Percentiles rank a stretch among this genome's conserved stretches.
phyloP scores from a whole-genome alignment of 2,113 vertebrate species.

The Kryptolebias marmoratus region DNA sequence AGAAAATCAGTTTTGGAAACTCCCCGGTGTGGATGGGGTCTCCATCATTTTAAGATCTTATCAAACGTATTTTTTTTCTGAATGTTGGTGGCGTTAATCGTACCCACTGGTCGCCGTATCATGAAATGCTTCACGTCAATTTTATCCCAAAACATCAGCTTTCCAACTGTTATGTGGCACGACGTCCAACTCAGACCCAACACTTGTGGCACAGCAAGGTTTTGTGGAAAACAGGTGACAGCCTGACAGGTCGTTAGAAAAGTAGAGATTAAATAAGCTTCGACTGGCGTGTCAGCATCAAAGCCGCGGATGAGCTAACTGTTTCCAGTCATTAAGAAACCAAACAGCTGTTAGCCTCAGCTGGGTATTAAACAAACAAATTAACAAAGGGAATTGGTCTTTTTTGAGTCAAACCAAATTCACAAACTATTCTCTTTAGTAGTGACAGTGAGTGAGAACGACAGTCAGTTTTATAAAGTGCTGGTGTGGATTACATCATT shows the following conservation, averaged over 20 bases:
- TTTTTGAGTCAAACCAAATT: neutral
- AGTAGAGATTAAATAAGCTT: neutral
- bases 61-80: neutral
- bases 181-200: too few species aligned
- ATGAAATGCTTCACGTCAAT: too few species aligned
- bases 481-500: constrained; percentile 32
- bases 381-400: neutral
- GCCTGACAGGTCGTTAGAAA: too few species aligned
- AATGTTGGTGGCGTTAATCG: neutral
- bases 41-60: too few species aligned
- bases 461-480: constrained; percentile 32
- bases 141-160: too few species aligned
- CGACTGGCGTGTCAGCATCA: neutral
- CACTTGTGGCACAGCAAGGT: too few species aligned
- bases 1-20: too few species aligned
- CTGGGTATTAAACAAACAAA: neutral
- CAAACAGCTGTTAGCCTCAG: neutral
- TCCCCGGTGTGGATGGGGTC: too few species aligned
- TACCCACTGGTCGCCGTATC: too few species aligned
- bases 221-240: too few species aligned
- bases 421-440: neutral
- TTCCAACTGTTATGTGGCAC: too few species aligned
- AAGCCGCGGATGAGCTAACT: neutral
- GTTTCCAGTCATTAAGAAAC: neutral
- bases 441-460: constrained; percentile 13